Percentiles rank a stretch among this genome's conserved stretches.
Evolutionary conservation across 2,888 invertebrate genomes (phyloP).

Genomic region (Platycnemis pennipes): DNA sequence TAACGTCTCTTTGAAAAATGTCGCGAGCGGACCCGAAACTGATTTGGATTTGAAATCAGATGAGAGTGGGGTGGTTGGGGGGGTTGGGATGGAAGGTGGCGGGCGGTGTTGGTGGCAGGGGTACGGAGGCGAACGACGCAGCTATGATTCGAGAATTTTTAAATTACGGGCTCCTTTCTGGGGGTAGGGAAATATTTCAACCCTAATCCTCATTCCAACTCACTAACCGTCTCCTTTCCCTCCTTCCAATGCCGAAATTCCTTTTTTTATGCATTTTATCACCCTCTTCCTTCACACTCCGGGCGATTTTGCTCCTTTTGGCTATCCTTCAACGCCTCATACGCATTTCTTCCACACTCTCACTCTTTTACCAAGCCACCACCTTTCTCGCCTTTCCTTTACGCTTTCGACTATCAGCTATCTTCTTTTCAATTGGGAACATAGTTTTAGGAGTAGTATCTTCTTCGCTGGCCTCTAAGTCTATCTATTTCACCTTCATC

Average conservation of each 20-base stretch:
- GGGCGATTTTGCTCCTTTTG: neutral
- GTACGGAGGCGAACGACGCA: neutral
- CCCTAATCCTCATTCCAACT: conserved; percentile 16
- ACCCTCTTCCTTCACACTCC: neutral
- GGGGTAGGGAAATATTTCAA: conserved; percentile 2
- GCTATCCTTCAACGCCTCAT: neutral
- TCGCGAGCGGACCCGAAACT: conserved; percentile 12
- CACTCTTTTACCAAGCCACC: neutral
- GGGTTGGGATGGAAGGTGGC: neutral
- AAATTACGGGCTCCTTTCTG: neutral
- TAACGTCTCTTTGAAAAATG: conserved; percentile 29
- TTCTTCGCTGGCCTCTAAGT: too few species aligned
- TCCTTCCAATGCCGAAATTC: neutral
- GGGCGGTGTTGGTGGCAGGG: neutral
- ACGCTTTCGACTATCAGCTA: neutral
- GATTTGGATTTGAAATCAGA: conserved; percentile 24
- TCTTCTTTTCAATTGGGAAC: neutral
- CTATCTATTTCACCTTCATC: too few species aligned
- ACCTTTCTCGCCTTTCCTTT: neutral
- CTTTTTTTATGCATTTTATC: conserved; percentile 11
- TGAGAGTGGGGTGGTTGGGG: neutral
- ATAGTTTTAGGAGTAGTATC: too few species aligned
- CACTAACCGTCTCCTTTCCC: neutral
- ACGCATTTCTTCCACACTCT: neutral
- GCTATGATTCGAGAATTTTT: neutral